Conservation (phyloP, 2,888 invertebrate genomes). For the Lycocerus yunnanus region DNA sequence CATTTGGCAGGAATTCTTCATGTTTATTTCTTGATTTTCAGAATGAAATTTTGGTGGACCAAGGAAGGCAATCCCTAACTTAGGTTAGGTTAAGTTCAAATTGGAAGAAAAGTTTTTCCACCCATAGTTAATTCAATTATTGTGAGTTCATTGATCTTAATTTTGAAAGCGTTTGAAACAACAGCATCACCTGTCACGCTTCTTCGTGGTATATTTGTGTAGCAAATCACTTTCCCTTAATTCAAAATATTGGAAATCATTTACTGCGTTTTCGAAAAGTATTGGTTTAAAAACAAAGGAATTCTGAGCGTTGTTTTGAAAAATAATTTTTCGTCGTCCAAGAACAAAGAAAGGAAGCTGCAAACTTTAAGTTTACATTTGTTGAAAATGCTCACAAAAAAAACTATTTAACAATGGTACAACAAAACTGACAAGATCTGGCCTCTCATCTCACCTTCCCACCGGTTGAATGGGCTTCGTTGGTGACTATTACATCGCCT, state of each 20-base stretch:
- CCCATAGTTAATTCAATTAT: neutral
- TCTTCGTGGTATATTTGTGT: neutral
- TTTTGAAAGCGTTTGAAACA: neutral
- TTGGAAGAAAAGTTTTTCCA: too few species aligned
- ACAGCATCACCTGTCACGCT: neutral
- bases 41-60: too few species aligned
- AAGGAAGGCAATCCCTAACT: too few species aligned
- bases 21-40: too few species aligned
- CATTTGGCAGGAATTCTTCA: too few species aligned
- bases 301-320: neutral
- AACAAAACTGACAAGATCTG: slow-evolving; percentile 32
- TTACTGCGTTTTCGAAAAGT: neutral
- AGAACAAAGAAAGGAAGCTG: slow-evolving; percentile 15
- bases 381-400: slow-evolving; percentile 6
- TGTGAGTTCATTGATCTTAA: neutral
- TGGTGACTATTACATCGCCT: slow-evolving; percentile 30
- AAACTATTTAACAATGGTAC: slow-evolving; percentile 27
- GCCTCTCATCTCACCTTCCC: slow-evolving; percentile 35
- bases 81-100: too few species aligned
- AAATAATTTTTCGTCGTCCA: neutral
- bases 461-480: slow-evolving; percentile 33
- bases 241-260: neutral
- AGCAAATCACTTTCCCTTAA: neutral
- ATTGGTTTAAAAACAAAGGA: neutral
- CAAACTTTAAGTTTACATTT: slow-evolving; percentile 1